Evolutionary conservation across 35 echinoderm and acorn worm species (phyloP), one percentile per base, ranked within the genome.

Genomic region (Diadema setosum): DNA sequence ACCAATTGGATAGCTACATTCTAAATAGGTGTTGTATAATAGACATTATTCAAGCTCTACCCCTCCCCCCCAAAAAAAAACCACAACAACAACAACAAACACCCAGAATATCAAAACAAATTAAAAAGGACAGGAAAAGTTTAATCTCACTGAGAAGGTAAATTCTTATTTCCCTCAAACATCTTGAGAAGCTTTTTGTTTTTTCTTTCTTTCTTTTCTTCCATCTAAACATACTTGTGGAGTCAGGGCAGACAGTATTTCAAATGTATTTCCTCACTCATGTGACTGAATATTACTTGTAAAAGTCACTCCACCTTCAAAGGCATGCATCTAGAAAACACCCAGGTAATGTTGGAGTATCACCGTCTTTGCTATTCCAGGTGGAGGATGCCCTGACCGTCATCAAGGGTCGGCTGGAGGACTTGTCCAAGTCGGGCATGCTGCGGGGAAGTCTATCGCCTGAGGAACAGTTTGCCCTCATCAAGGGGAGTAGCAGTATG

Each of bases 401-500:
- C 42, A 95, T 99, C 58, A 75, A 92, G 37, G 75, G 15, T 3
- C 89, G 92, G 75, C 37, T 99, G 4, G 18, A 82, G 1, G 87
- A 89, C 46, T 55, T 92, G 25, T 70, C 88, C 40, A 85, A 87
- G 65, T 86, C 82, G 41, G 96, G 96, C 3, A 31, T 92, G 61
- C 46, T 99, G 16, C 73, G 92, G 57, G 96, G 96, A 5, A 39
- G 81, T 6, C 81, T 99, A 46, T 86, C 89, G 24, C 26, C 63
- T 18, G 89, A 92, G 23, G 89, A 94, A 30, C 96, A 99, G 84
- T 87, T 82, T 41, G 49, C 57, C 3, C 93, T 95, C 1, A 94
- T 99, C 21, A 85, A 81, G 32, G 92, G 86, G 4, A 89, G 81
- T 49, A 91, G 70, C 69, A 89, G 89, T 50, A 43, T 99, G 70